phyloP scores from a whole-genome alignment of 30 jellyfish, hydroid and myxozoan species.

The Hydractinia symbiolongicarpus region DNA sequence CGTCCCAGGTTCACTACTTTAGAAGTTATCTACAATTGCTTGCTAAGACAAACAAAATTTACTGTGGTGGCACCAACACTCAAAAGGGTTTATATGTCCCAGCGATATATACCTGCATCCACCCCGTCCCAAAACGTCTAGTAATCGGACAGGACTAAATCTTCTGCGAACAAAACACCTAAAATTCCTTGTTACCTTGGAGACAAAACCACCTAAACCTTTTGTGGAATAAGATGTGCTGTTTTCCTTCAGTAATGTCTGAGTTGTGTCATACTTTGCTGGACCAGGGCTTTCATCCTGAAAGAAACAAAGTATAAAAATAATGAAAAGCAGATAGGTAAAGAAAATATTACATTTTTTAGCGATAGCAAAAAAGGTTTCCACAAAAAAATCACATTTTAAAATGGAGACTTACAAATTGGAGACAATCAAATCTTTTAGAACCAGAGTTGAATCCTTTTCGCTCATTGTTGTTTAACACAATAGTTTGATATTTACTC shows the following conservation, averaged over 20 bases:
- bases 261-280: conserved; percentile 39
- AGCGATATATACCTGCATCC: no score
- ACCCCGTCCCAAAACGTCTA: no score
- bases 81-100: no score
- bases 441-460: conserved; percentile 76
- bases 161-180: no score
- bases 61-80: no score
- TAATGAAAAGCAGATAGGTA: background rate
- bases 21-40: no score
- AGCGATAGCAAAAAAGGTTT: background rate
- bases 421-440: conserved; percentile 48
- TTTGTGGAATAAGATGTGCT: conserved; percentile 51
- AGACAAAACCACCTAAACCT: conserved; percentile 86
- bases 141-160: no score
- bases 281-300: conserved; percentile 91
- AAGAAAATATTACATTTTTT: background rate
- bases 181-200: conserved; percentile 39
- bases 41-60: no score
- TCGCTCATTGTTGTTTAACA: conserved; percentile 50
- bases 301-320: background rate
- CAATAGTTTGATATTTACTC: conserved; percentile 71
- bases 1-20: no score
- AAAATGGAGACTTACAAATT: background rate
- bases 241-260: conserved; percentile 30
- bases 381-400: background rate